phyloP scores from a whole-genome alignment of 2,888 invertebrate genomes.

The Drosophila multiciliata region DNA sequence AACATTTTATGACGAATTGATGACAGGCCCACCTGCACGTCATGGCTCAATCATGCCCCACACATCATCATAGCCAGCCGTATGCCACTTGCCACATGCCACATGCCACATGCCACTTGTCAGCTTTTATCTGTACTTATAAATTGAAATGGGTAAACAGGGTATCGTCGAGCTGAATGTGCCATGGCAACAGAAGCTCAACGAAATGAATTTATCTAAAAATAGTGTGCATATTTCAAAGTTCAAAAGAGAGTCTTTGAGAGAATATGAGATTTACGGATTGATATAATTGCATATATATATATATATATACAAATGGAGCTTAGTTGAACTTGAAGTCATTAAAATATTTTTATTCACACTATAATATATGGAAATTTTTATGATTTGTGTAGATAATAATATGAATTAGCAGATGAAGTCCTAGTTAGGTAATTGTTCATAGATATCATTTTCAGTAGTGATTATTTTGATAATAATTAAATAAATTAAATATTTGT shows the following conservation, averaged over 20 bases:
- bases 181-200: background rate
- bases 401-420: background rate
- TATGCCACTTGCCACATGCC: slow-evolving; percentile 29
- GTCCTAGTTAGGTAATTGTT: background rate
- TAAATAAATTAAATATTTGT: background rate
- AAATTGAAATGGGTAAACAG: slow-evolving; percentile 18
- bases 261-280: background rate
- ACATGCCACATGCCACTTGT: slow-evolving; percentile 65
- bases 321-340: background rate
- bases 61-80: slow-evolving; percentile 22
- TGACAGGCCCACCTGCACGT: slow-evolving; percentile 39
- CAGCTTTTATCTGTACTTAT: slow-evolving; percentile 59
- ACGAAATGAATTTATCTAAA: too few relatives aligned
- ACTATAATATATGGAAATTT: background rate
- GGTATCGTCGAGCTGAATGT: slow-evolving; percentile 3
- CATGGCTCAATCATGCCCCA: slow-evolving; percentile 53
- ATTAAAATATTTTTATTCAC: background rate
- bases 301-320: background rate
- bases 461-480: background rate
- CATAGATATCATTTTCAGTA: background rate
- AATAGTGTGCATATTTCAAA: background rate
- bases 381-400: background rate
- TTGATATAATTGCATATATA: background rate
- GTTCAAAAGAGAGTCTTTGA: too few relatives aligned
- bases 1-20: slow-evolving; percentile 61